These are phyloP conservation scores for Podarcis lilfordi DNA, from an alignment of 2,797 vertebrate species.

Conservation along the genomic window DNA sequence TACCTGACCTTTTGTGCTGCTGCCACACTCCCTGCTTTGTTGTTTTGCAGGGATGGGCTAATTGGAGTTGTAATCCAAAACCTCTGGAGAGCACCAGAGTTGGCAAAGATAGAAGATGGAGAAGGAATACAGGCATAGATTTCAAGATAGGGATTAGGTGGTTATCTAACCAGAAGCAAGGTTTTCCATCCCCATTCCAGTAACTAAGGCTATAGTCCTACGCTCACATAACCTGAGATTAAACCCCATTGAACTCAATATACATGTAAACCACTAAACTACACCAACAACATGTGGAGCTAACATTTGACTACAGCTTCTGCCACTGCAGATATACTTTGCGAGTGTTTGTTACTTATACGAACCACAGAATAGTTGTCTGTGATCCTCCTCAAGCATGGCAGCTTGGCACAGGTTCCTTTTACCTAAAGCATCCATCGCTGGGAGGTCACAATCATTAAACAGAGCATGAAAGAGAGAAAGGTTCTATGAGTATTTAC, in stretches of 20 bases:
- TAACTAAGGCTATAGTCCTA: neutral
- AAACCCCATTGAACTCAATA: neutral
- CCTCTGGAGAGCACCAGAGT: too few relatives aligned
- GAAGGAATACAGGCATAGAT: neutral
- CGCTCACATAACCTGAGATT: neutral
- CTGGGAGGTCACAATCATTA: neutral
- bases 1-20: conserved; percentile 20
- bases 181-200: neutral
- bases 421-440: neutral
- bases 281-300: neutral
- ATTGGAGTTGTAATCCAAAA: too few relatives aligned
- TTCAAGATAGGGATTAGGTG: neutral
- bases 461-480: neutral
- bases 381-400: neutral
- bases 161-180: neutral
- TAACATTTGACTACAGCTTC: neutral
- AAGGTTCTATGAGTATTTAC: conserved; percentile 59
- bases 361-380: neutral
- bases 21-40: neutral
- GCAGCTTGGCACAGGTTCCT: neutral
- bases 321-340: neutral
- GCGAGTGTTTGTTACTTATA: neutral
- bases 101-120: neutral
- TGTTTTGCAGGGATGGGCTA: neutral
- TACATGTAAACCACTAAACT: neutral